Percentiles rank a stretch among this genome's conserved stretches.
Conservation (phyloP, 2,113 vertebrate species). For the Erythrolamprus reginae region DNA sequence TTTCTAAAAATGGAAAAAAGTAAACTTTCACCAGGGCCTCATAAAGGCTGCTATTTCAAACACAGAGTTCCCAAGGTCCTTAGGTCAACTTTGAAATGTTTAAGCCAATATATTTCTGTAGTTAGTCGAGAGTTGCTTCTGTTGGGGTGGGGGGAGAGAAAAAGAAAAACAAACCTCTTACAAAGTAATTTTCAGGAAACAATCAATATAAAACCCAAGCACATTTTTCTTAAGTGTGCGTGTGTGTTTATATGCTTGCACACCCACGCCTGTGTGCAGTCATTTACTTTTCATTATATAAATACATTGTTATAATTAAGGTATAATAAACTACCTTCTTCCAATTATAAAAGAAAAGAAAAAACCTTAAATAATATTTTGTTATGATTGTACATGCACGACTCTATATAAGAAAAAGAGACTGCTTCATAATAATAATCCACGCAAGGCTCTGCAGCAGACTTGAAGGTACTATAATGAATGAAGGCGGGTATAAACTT, state of each 20-base stretch:
- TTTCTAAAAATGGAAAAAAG: constrained; percentile 17
- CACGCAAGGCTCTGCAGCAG: not conserved
- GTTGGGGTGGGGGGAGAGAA: constrained; percentile 2
- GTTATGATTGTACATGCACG: not conserved
- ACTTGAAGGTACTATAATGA: not conserved
- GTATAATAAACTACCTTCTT: not conserved
- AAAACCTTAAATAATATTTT: not conserved
- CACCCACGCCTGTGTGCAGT: not conserved
- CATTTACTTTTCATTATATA: not conserved
- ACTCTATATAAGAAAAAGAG: not conserved
- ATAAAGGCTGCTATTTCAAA: constrained; percentile 34
- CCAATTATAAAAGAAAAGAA: not conserved
- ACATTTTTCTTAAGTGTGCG: not conserved
- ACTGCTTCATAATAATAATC: not conserved
- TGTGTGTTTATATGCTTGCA: not conserved
- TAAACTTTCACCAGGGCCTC: constrained; percentile 19
- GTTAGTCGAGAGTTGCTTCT: constrained; percentile 5
- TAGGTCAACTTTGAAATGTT: constrained; percentile 43
- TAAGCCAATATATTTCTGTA: constrained; percentile 18
- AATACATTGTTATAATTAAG: not conserved
- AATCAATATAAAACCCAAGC: fast-evolving
- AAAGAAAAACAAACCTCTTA: not conserved
- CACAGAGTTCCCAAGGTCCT: constrained; percentile 17
- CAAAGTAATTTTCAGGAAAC: not conserved
- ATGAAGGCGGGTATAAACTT: not conserved